phyloP scores from a whole-genome alignment of 2,888 invertebrate species.

The Liopterus haemorrhoidalis region DNA sequence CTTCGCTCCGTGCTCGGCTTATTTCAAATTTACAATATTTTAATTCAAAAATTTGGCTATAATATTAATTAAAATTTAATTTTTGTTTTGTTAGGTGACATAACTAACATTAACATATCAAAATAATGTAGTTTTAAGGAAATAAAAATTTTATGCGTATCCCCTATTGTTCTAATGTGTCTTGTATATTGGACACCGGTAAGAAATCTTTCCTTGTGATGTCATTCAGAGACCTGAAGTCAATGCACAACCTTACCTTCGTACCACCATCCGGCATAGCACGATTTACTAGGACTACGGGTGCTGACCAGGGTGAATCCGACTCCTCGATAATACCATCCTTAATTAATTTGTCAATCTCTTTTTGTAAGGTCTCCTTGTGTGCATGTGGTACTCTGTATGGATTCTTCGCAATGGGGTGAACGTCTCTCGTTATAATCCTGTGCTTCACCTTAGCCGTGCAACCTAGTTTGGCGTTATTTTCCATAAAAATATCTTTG shows the following conservation, averaged over 20 bases:
- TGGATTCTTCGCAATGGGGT: conserved; percentile 18
- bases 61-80: too few species aligned
- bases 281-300: conserved; percentile 37
- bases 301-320: conserved; percentile 36
- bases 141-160: too few species aligned
- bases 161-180: conserved; percentile 34
- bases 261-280: conserved; percentile 28
- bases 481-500: conserved; percentile 11
- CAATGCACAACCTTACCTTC: conserved; percentile 28
- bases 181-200: conserved; percentile 31
- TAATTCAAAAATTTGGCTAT: too few species aligned
- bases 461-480: conserved; percentile 9
- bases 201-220: conserved; percentile 23
- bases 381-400: conserved; percentile 23
- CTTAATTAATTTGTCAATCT: conserved; percentile 27
- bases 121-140: too few species aligned
- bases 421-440: conserved; percentile 14
- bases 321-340: conserved; percentile 30
- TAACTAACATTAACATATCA: too few species aligned
- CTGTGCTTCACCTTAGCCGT: conserved; percentile 5
- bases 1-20: too few species aligned
- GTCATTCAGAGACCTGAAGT: conserved; percentile 25
- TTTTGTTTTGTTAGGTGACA: too few species aligned
- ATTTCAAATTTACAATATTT: too few species aligned
- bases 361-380: conserved; percentile 12